Base-by-base conservation (phyloP, 2,113 vertebrate genomes). In the Hyla sarda region DNA sequence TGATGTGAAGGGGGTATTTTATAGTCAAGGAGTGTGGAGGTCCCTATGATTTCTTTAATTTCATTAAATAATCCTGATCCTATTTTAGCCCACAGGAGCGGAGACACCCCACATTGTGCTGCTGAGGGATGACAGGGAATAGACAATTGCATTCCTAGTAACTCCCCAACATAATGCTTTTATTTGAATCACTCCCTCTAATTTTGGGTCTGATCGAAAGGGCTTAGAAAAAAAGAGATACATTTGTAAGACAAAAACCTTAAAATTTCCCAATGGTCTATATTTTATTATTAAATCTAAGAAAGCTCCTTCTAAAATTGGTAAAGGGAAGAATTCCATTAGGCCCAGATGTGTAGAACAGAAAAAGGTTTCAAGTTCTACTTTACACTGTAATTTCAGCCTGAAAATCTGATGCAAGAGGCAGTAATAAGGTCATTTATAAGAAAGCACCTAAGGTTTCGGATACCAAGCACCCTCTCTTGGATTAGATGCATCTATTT, bases 371-470 rank as follows among this genome's bases (percentile, higher is more conserved):
- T 17, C 25, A 65, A 30, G 60, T 37, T 41, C 23, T 41, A 71
- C 9, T 69, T 30, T 8, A 34, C 30, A 13, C 10, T 32, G 28
- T 13, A 14, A 71, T 71, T 9, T 48, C 13, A 30, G 16, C 25
- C 73, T 76, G 72, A 50, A 76, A 0, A 54, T 52, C 25, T 50
- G 50, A 50, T 77, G 74, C 74, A 52, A 71, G 32, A 37, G 34
- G 67, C 17, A 54, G 74, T 77, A 54, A 77, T 16, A 4, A 77
- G 28, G 16, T 16, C 23, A 16, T 23, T 1, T n/a, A 11, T 25
- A 25, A 7, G 10, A n/a, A 3, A 47, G 72, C 12, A 25, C 72
- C 72, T n/a, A 74, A 74, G 72, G 23, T 74, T 28, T 12, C 71
- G 23, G 19, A 30, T 19, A 41, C 30, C 17, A n/a, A 48, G 11